A percentile compares a stretch with the other conserved stretches of the same genome.
Conservation (phyloP, 2,888 invertebrate species). For the Cantharis rustica region DNA sequence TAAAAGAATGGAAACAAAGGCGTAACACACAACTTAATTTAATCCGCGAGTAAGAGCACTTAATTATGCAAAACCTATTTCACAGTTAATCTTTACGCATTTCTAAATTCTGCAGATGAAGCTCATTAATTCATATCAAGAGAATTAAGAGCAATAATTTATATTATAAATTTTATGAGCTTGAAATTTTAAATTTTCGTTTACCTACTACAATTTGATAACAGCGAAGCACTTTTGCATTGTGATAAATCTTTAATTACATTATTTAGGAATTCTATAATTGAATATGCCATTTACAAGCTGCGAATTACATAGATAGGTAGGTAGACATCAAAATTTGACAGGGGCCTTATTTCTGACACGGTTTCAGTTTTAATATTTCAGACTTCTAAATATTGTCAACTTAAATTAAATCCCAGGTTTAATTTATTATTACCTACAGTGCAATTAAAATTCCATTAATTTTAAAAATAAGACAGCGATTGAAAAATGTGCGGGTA, state of each 20-base stretch:
- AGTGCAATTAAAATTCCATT: neutral
- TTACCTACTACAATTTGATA: neutral
- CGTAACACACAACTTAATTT: slow-evolving; percentile 23
- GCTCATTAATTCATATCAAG: slow-evolving; percentile 14
- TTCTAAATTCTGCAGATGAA: slow-evolving; percentile 20
- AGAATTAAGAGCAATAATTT: slow-evolving; percentile 14
- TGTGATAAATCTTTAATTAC: neutral
- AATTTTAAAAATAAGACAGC: neutral
- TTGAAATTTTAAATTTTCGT: neutral
- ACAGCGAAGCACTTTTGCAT: neutral
- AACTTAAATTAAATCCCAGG: neutral
- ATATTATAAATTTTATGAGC: slow-evolving; percentile 13
- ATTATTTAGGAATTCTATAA: neutral
- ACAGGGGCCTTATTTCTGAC: neutral
- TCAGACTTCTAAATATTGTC: neutral
- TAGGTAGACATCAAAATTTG: neutral
- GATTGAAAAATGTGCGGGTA: neutral
- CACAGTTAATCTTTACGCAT: slow-evolving; percentile 15
- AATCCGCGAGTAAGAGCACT: slow-evolving; percentile 12
- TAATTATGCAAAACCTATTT: slow-evolving; percentile 24
- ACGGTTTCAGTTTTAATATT: neutral
- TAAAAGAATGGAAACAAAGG: slow-evolving; percentile 13
- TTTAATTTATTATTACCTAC: neutral
- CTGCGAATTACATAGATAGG: neutral
- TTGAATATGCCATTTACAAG: neutral